Evolutionary conservation across 2,797 vertebrate species (phyloP), one percentile per base, ranked within the genome.

Genomic region (Micromesistius poutassou): DNA sequence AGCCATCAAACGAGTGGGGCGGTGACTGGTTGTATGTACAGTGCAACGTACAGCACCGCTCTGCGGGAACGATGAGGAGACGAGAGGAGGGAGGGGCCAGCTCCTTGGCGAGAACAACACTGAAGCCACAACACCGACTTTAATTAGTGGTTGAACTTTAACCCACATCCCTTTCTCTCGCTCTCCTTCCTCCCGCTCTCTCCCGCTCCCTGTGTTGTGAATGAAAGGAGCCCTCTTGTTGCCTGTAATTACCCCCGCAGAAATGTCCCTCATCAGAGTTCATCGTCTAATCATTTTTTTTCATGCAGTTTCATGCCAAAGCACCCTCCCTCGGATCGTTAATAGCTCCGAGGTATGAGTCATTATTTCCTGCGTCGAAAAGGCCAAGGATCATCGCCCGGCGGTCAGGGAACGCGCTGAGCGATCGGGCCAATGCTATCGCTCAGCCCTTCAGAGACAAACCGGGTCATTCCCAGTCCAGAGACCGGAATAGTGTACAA

Each of bases 71-170:
- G 79, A 79, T 85, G 85, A 73, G 71, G 14, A 79, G 78, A 89
- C 87, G 88, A 84, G 91, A 90, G 89, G 85, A 85, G 83, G 73
- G 87, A 30, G 33, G 33, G 81, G 77, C 81, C 13, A 22, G 82
- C 83, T 87, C 81, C 81, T 81, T 81, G 82, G 82, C 84, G 88
- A 85, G 86, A 86, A 82, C 77, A 88, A 85, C 85, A 86, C 74
- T 40, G 1, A 78, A 86, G 82, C 87, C 86, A 84, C 88, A 90
- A 90, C 84, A 81, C 80, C 82, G 77, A 72, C 83, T 90, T 92
- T 91, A 91, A 93, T 91, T 90, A 91, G 84, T 87, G 83, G 82
- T 78, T 92, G 89, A 93, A 90, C 91, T 91, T 91, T 91, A 90
- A 91, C 93, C 91, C 90, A 91, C 86, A 91, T 92, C 86, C 78